Conservation (phyloP, 2,888 invertebrate genomes). For the Hypercompe scribonia region DNA sequence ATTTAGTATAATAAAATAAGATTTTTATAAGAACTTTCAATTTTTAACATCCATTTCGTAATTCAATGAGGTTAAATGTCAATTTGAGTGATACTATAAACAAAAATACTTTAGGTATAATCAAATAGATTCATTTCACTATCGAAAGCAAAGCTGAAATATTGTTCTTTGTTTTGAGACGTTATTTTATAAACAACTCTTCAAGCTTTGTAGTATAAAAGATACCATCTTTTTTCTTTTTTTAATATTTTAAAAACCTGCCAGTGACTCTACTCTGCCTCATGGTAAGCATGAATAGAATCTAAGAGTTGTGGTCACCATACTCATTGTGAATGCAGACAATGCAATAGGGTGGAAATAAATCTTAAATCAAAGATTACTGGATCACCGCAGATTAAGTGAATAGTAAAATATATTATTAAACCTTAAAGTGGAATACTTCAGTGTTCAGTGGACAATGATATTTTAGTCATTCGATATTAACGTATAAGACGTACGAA, state of each 20-base stretch:
- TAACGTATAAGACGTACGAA: neutral
- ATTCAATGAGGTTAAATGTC: slow-evolving; percentile 47
- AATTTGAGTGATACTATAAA: slow-evolving; percentile 34
- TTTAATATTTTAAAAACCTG: too few relatives aligned
- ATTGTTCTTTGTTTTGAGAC: neutral
- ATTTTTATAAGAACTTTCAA: slow-evolving; percentile 55
- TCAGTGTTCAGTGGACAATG: too few relatives aligned
- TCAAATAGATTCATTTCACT: neutral
- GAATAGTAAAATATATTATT: neutral
- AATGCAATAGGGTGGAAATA: too few relatives aligned
- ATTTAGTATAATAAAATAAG: slow-evolving; percentile 54
- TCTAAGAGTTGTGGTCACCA: too few relatives aligned
- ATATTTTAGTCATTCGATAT: neutral
- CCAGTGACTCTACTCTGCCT: too few relatives aligned
- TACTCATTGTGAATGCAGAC: too few relatives aligned
- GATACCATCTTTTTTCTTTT: too few relatives aligned
- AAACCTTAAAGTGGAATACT: neutral
- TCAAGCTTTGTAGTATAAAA: too few relatives aligned
- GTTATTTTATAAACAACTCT: neutral
- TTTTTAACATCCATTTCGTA: slow-evolving; percentile 41
- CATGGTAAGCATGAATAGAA: too few relatives aligned
- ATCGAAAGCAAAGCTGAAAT: neutral
- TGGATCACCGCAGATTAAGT: neutral
- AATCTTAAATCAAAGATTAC: neutral
- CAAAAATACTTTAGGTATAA: slow-evolving; percentile 5